Evolutionary conservation across 2,113 vertebrate species (phyloP).

Genomic region (Gavia stellata): DNA sequence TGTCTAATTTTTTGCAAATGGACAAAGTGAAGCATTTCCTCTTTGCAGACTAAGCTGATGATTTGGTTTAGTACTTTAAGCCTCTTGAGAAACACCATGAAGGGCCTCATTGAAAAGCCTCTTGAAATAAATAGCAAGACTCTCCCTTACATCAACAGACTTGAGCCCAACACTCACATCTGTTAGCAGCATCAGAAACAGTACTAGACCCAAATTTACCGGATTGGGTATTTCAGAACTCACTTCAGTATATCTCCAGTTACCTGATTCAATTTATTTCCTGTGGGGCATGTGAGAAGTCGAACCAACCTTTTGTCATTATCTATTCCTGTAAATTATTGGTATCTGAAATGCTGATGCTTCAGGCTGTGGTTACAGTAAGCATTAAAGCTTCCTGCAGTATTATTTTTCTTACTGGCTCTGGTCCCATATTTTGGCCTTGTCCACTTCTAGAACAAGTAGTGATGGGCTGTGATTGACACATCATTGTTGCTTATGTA

Average conservation of each 20-base stretch:
- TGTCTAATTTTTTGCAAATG: not conserved
- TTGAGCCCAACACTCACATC: not conserved
- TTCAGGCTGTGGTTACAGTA: slow-evolving; percentile 42
- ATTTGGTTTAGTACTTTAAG: not conserved
- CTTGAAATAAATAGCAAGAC: not conserved
- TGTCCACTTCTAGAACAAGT: not conserved
- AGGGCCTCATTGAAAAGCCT: not conserved
- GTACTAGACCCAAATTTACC: not conserved
- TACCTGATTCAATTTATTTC: not conserved
- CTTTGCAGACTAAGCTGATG: not conserved
- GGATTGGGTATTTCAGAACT: not conserved
- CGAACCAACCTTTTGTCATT: not conserved
- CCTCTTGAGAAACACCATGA: not conserved
- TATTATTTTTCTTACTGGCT: slow-evolving; percentile 24
- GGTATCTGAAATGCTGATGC: slow-evolving; percentile 25
- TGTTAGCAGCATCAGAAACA: not conserved
- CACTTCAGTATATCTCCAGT: not conserved
- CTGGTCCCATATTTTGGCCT: not conserved
- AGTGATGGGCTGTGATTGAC: not conserved
- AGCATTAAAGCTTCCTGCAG: slow-evolving; percentile 36
- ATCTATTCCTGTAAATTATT: slow-evolving; percentile 49
- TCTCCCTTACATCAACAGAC: not conserved
- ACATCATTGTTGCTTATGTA: not conserved
- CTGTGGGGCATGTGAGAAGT: not conserved
- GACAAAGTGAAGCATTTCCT: not conserved